A percentile compares a stretch with the other conserved stretches of the same genome.
Conservation (phyloP, 2,113 vertebrate species). For the Taurulus bubalis region DNA sequence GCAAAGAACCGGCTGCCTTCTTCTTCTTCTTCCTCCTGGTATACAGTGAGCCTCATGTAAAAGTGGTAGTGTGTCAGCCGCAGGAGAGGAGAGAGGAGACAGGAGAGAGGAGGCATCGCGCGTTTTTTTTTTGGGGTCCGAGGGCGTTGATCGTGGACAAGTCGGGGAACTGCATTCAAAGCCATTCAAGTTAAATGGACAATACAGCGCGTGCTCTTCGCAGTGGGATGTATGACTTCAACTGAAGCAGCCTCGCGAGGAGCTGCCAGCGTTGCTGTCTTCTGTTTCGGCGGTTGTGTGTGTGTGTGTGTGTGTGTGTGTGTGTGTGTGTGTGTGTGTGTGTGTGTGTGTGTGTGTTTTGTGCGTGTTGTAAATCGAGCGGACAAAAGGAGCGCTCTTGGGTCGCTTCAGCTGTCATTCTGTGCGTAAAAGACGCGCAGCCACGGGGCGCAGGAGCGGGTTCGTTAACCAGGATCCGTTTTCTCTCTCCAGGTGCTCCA, state of each 20-base stretch:
- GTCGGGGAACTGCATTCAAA: constrained; percentile 81
- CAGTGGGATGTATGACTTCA: constrained; percentile 82
- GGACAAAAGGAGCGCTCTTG: too few relatives aligned
- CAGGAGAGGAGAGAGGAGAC: constrained; percentile 72
- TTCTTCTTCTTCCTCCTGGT: neutral
- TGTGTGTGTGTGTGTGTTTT: neutral
- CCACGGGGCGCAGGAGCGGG: constrained; percentile 4
- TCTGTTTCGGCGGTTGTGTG: constrained; percentile 46
- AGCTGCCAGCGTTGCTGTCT: constrained; percentile 57
- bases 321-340: constrained; percentile 22
- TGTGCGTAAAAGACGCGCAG: constrained; percentile 66
- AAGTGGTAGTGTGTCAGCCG: constrained; percentile 67
- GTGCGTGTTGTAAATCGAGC: too few relatives aligned
- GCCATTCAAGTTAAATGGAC: constrained; percentile 78
- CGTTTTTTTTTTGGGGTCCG: constrained; percentile 72
- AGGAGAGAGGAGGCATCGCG: constrained; percentile 78
- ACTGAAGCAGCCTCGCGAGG: constrained; percentile 61
- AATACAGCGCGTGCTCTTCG: constrained; percentile 69
- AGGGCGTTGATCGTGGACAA: constrained; percentile 87
- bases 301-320: neutral
- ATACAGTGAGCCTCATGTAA: constrained; percentile 42
- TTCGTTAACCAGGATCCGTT: neutral
- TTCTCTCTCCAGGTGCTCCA: neutral
- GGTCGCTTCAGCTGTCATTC: constrained; percentile 63
- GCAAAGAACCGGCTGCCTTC: constrained; percentile 21